These are phyloP conservation scores for Paralvinella palmiformis DNA, from an alignment of 1,140 invertebrate species.

Conservation along the genomic window DNA sequence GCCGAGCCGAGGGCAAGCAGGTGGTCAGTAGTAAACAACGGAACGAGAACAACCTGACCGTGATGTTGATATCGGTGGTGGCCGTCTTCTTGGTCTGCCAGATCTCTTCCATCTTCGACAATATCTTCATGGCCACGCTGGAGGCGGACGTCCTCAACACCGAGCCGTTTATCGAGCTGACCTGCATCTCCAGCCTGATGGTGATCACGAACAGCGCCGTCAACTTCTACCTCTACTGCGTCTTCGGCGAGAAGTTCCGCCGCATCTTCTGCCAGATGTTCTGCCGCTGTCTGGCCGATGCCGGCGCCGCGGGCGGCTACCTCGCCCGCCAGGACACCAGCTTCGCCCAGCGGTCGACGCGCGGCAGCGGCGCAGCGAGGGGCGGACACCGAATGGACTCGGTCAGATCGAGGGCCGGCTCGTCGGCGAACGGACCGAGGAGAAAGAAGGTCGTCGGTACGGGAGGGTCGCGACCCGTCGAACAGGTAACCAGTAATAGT, in stretches of 20 bases:
- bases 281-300: background rate
- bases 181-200: constrained; percentile 67
- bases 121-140: constrained; percentile 36
- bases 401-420: background rate
- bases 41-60: constrained; percentile 65
- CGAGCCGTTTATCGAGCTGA: constrained; percentile 54
- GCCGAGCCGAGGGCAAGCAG: constrained; percentile 30
- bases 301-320: no score
- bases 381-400: background rate
- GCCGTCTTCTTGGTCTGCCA: constrained; percentile 70
- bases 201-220: constrained; percentile 34
- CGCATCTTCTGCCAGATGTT: constrained; percentile 6
- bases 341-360: background rate
- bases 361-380: background rate
- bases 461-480: no score
- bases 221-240: constrained; percentile 18
- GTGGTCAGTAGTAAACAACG: constrained; percentile 24
- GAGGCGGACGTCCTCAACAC: constrained; percentile 56
- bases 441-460: no score
- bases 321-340: background rate
- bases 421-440: no score
- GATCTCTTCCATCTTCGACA: constrained; percentile 54
- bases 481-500: no score
- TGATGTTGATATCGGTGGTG: constrained; percentile 70
- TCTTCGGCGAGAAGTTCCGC: constrained; percentile 22